Base-by-base conservation (phyloP, 2,113 vertebrate genomes). In the Odontophorus gujanensis region DNA sequence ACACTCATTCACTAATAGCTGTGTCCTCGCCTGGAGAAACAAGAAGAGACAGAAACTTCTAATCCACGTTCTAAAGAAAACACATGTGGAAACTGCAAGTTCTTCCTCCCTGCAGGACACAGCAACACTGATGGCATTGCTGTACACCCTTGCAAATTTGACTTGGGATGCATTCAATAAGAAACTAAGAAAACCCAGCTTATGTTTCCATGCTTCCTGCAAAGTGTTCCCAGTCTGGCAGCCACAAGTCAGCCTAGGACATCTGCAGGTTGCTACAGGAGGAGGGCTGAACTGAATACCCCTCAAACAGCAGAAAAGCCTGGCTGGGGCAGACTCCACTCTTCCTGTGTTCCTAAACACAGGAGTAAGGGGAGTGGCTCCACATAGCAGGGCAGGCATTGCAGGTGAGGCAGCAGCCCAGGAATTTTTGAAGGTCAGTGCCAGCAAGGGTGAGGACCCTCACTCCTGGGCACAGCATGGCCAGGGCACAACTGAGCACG, bases 31-130 rank as follows among this genome's bases (percentile, higher is more conserved):
- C 20, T 30, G 22, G 22, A 84, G 58, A 50, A 77, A 45, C 66
- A 69, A 61, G n/a, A 50, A 63, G 32, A 92, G 40, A 58, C 22
- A 28, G n/a, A 75, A 53, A 79, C 11, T 42, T 81, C 40, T 78
- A 7, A 48, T 34, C 50, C 28, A n/a, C 62, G 72, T 74, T 55
- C 24, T 7, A 51, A 38, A 2, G 12, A 28, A 53, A 53, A 87
- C 25, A 65, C 0, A 0, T 4, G 2, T 3, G 7, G 47, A 22
- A 28, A 4, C 22, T 53, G 20, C 1, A 1, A 75, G 47, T 47
- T 13, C 2, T 18, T 24, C 83, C 32, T 51, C 42, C 48, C 74
- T 26, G 0, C 0, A 26, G 53, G 36, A 72, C 21, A 25, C 21
- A 4, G 30, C 13, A 28, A 28, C 25, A n/a, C 11, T 1, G 1